Conservation (phyloP, 2,797 vertebrate genomes). For the Erpetoichthys calabaricus region DNA sequence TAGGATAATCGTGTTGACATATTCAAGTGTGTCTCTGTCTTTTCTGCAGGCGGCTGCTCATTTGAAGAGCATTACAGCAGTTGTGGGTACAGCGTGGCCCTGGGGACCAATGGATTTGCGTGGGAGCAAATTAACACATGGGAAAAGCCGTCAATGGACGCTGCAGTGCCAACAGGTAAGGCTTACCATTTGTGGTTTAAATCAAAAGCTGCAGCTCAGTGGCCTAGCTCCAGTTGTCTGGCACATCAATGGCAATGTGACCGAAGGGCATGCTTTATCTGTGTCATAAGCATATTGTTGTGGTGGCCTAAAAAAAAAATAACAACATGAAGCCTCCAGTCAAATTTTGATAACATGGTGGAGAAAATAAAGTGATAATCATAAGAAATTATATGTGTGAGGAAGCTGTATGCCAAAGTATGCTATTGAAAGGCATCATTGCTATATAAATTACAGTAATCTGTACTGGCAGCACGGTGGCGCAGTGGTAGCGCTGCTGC, state of each 20-base stretch:
- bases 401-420: no score
- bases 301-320: no score
- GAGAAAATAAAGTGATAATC: no score
- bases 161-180: constrained; percentile 77
- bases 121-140: constrained; percentile 98
- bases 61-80: constrained; percentile 89
- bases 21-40: constrained; percentile 25
- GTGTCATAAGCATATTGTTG: no score
- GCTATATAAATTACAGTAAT: no score
- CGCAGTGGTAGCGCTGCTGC: no score
- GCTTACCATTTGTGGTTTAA: not conserved
- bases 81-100: constrained; percentile 83
- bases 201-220: no score
- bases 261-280: constrained; percentile 6
- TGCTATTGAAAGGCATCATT: no score
- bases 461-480: no score
- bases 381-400: no score
- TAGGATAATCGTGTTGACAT: constrained; percentile 44
- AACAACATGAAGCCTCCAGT: no score
- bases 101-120: constrained; percentile 88
- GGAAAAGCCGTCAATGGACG: constrained; percentile 82
- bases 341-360: no score
- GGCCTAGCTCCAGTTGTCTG: not conserved
- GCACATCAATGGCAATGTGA: constrained; percentile 27
- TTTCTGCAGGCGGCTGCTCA: constrained; percentile 67